These are phyloP conservation scores for Muscicapa striata DNA, from an alignment of 2,797 vertebrate species.

Conservation along the genomic window DNA sequence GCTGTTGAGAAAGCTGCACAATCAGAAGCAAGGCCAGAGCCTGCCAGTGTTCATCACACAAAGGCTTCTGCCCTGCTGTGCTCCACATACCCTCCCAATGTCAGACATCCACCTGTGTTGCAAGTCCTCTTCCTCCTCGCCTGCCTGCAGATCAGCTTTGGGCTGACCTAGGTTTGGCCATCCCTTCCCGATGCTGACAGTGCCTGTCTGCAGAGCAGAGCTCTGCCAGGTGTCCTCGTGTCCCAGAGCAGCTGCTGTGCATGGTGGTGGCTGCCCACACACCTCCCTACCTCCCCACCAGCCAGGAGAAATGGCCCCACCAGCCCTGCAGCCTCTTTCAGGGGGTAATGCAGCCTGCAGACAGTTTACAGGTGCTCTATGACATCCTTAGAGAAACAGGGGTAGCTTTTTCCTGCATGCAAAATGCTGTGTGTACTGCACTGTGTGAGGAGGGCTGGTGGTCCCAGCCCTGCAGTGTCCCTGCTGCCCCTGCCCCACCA, in stretches of 20 bases:
- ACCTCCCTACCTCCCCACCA: not conserved
- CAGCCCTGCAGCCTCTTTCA: not conserved
- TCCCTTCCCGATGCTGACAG: not conserved
- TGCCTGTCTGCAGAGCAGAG: not conserved
- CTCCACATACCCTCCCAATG: accelerated
- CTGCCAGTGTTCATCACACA: accelerated
- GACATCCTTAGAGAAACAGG: accelerated
- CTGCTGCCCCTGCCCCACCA: not conserved
- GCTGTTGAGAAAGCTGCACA: not conserved
- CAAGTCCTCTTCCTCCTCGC: not conserved
- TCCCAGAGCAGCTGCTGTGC: not conserved
- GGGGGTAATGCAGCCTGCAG: not conserved
- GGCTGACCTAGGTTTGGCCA: not conserved
- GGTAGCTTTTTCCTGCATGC: not conserved
- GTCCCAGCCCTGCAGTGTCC: accelerated
- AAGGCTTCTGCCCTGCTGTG: not conserved
- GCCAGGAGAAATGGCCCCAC: accelerated
- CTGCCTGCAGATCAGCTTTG: not conserved
- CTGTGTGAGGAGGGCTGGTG: accelerated
- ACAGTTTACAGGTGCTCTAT: accelerated
- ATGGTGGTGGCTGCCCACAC: accelerated
- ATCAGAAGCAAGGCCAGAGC: not conserved
- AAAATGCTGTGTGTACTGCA: not conserved
- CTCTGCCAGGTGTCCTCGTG: accelerated
- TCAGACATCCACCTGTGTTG: not conserved